Conservation (phyloP, 2,797 vertebrate genomes). For the Todus mexicanus region DNA sequence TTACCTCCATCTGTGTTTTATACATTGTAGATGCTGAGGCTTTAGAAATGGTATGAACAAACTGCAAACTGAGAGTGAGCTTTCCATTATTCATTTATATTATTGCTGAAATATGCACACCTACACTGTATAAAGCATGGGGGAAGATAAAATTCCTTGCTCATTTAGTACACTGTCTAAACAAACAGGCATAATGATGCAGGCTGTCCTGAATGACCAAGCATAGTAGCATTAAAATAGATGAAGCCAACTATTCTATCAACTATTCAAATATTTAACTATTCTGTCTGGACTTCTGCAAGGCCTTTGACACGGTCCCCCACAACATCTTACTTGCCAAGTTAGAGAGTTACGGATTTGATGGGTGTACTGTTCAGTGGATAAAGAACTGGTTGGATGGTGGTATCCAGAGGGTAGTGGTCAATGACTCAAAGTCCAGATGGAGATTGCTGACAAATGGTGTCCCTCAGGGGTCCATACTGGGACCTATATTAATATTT, state of each 20-base stretch:
- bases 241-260: background rate
- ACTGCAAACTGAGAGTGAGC: background rate
- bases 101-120: background rate
- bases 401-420: too few relatives aligned
- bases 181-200: background rate
- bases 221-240: background rate
- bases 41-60: background rate
- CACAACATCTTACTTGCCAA: too few relatives aligned
- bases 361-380: too few relatives aligned
- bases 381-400: too few relatives aligned
- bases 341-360: too few relatives aligned
- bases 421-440: too few relatives aligned
- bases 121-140: background rate
- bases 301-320: too few relatives aligned
- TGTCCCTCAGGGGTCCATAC: too few relatives aligned
- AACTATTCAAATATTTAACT: too few relatives aligned
- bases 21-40: background rate
- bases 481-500: too few relatives aligned
- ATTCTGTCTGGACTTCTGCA: too few relatives aligned
- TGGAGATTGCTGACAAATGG: too few relatives aligned
- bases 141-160: background rate
- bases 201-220: background rate
- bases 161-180: background rate
- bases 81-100: background rate
- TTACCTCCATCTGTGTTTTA: background rate